Percentiles rank a stretch among this genome's conserved stretches.
phyloP scores from a whole-genome alignment of 2,797 vertebrate species.

The Chaetophractus vellerosus region DNA sequence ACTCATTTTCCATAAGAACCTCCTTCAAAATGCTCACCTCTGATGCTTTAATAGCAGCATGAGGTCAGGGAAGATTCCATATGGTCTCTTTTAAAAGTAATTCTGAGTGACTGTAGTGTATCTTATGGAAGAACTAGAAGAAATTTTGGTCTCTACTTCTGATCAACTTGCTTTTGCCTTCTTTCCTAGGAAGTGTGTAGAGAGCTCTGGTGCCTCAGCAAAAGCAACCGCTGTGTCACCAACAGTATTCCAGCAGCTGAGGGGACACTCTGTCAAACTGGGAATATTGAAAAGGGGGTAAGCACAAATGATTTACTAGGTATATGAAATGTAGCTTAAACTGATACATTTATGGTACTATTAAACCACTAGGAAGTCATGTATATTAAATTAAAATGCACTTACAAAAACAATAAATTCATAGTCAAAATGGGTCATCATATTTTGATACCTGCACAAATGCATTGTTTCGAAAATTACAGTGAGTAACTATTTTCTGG shows the following conservation, averaged over 20 bases:
- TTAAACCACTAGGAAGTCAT: slow-evolving; percentile 25
- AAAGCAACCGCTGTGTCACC: slow-evolving; percentile 99
- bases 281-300: slow-evolving; percentile 98
- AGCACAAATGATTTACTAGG: slow-evolving; percentile 87
- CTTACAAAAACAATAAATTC: slow-evolving; percentile 61
- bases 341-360: slow-evolving; percentile 48
- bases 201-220: slow-evolving; percentile 99
- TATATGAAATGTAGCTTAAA: slow-evolving; percentile 56
- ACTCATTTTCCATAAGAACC: background rate
- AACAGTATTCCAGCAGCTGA: slow-evolving; percentile 99
- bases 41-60: slow-evolving; percentile 5
- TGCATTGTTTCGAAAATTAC: slow-evolving; percentile 19
- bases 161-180: slow-evolving; percentile 98
- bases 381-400: slow-evolving; percentile 62
- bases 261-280: slow-evolving; percentile 98
- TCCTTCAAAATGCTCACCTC: background rate
- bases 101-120: background rate
- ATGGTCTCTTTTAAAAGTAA: slow-evolving; percentile 57
- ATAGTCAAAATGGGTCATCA: background rate
- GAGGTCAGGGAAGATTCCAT: background rate
- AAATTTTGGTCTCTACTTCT: slow-evolving; percentile 91
- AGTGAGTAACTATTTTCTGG: slow-evolving; percentile 34
- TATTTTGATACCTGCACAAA: slow-evolving; percentile 44
- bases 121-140: slow-evolving; percentile 57
- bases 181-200: slow-evolving; percentile 99